Base-by-base conservation (phyloP, 2,113 vertebrate species). In the Podarcis raffonei region DNA sequence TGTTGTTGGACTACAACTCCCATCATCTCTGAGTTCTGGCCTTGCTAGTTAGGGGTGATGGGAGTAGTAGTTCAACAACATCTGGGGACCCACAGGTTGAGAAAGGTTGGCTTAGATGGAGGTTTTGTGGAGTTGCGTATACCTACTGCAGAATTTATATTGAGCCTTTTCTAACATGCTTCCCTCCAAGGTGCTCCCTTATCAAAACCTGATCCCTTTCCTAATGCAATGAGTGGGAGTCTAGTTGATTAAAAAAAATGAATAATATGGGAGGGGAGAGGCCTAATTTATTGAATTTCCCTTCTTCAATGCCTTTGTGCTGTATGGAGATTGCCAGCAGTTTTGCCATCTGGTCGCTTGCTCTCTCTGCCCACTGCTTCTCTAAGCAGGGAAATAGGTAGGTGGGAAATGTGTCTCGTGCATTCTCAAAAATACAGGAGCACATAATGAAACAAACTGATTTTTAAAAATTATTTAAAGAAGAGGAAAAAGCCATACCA, bases 301-400 rank as follows among this genome's bases (percentile, higher is more conserved):
- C 66, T 87, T 81, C 48, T 23, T 35, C 35, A 23, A 6, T n/a
- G 11, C 39, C 35, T 62, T 42, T 62, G 15, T 30, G 16, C n/a
- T 57, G 48, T 37, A 74, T 74, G 35, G 18, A 87, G 32, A 62
- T 81, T 74, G 69, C 68, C 68, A 81, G 68, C 48, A 81, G 27
- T 82, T 74, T 62, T 74, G 23, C 86, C 71, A 82, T 75, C 80
- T 81, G 68, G 69, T 16, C 27, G 59, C 69, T 18, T 82, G 35
- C 32, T 39, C 32, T n/a, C 27, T 15, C 77, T 27, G 66, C 86
- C 78, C 32, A 80, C 77, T 20, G 16, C 57, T 87, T 39, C 69
- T 87, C 79, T n/a, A 65, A 87, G 27, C 16, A 87, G 79, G 68
- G 69, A 82, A 87, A 74, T 59, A 81, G 79, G 80, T 62, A 82